These are phyloP conservation scores for Eulemur albifrons DNA, from an alignment of 2,797 vertebrate species.

Conservation along the genomic window DNA sequence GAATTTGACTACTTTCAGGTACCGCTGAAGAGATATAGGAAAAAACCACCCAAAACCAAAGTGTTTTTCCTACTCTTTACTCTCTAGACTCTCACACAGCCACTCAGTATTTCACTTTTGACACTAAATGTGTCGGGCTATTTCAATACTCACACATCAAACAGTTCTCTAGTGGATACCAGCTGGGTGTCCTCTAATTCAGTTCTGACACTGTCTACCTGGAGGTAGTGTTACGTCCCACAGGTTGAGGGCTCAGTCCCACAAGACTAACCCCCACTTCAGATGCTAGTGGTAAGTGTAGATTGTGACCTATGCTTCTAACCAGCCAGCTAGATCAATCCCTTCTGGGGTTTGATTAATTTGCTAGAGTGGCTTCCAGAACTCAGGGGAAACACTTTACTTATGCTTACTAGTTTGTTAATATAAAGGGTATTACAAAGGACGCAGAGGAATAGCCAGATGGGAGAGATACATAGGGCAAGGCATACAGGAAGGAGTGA, in stretches of 20 bases:
- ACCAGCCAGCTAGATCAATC: neutral
- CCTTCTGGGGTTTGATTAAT: neutral
- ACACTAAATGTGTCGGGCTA: neutral
- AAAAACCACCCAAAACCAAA: neutral
- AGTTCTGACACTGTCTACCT: neutral
- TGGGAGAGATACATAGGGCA: neutral
- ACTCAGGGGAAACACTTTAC: neutral
- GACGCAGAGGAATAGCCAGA: neutral
- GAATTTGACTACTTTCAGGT: neutral
- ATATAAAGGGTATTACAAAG: neutral
- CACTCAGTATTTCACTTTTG: neutral
- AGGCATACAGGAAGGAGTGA: neutral
- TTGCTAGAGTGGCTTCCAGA: neutral
- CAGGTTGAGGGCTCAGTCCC: neutral
- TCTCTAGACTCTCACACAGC: neutral
- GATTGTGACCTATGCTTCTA: neutral
- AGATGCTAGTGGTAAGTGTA: neutral
- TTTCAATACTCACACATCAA: neutral
- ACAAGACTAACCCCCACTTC: neutral
- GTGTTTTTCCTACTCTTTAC: neutral
- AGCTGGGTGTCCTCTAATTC: neutral
- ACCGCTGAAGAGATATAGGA: neutral
- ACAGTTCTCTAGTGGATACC: neutral
- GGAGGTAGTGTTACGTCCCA: neutral
- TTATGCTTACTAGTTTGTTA: neutral